Conservation (phyloP, 2,113 vertebrate genomes). For the Podarcis muralis region DNA sequence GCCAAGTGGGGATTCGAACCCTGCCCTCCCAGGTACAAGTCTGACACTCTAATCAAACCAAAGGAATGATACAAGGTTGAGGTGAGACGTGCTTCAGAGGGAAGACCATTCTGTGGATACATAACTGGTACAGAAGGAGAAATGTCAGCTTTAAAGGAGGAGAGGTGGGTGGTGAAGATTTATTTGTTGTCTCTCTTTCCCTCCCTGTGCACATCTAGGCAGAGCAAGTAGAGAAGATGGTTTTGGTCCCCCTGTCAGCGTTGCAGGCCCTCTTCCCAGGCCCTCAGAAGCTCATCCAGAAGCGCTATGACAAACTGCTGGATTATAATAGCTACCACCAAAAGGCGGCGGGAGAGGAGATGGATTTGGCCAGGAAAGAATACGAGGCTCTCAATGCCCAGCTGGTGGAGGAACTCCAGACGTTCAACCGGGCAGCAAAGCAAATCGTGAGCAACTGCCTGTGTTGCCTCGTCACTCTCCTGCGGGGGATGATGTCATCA, state of each 20-base stretch:
- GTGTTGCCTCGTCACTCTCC: slow-evolving; percentile 77
- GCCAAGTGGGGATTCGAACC: too few relatives aligned
- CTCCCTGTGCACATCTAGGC: slow-evolving; percentile 70
- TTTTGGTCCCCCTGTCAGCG: slow-evolving; percentile 83
- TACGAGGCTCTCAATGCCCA: slow-evolving; percentile 94
- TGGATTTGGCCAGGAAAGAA: slow-evolving; percentile 84
- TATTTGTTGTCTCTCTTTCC: background rate
- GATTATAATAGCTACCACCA: slow-evolving; percentile 89
- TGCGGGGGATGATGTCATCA: slow-evolving; percentile 75
- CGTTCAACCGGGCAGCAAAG: slow-evolving; percentile 85
- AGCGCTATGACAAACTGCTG: slow-evolving; percentile 95
- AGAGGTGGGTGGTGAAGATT: background rate
- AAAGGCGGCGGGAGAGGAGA: slow-evolving; percentile 78
- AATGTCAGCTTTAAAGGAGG: background rate
- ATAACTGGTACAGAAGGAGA: background rate
- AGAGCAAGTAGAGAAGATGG: slow-evolving; percentile 79
- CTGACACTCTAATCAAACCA: too few relatives aligned
- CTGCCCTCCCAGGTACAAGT: too few relatives aligned
- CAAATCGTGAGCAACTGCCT: slow-evolving; percentile 85
- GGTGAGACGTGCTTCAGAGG: too few relatives aligned
- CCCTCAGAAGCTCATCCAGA: slow-evolving; percentile 97
- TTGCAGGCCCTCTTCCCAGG: slow-evolving; percentile 89
- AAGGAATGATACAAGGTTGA: too few relatives aligned
- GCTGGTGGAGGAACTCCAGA: slow-evolving; percentile 90
- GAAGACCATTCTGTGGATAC: too few relatives aligned